Percentiles rank a stretch among this genome's conserved stretches.
Conservation (phyloP, 2,797 vertebrate species). For the Coregonus ussuriensis region DNA sequence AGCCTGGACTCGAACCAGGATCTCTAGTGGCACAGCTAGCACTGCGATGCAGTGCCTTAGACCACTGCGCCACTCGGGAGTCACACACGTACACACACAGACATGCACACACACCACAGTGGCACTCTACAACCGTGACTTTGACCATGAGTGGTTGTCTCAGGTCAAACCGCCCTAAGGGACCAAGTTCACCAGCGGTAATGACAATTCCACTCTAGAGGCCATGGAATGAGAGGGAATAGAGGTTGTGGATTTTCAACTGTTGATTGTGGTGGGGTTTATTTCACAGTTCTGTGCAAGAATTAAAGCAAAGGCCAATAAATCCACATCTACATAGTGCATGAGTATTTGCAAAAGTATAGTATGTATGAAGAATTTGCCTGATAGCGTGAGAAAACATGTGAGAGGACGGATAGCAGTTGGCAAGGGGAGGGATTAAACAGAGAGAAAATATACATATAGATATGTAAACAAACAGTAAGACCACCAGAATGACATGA, state of each 20-base stretch:
- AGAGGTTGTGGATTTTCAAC: background rate
- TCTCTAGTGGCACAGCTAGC: too few species aligned
- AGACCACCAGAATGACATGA: background rate
- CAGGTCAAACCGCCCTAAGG: background rate
- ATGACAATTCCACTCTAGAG: background rate
- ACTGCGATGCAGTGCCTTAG: too few species aligned
- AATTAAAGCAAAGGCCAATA: background rate
- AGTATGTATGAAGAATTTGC: background rate
- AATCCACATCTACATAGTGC: background rate
- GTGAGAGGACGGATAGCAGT: background rate
- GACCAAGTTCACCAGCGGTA: background rate
- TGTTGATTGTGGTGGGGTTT: background rate
- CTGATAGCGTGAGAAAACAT: background rate
- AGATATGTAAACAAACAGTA: background rate
- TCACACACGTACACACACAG: background rate
- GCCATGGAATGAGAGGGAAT: background rate
- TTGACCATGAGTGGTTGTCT: background rate
- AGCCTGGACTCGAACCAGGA: too few species aligned
- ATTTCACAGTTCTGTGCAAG: background rate
- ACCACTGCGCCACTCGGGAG: too few species aligned
- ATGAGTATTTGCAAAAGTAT: background rate
- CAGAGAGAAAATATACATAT: background rate
- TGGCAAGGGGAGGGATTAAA: background rate
- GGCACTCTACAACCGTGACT: background rate
- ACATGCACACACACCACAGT: conserved; percentile 10